These are phyloP conservation scores for Bergia puertoricense DNA, from an alignment of 92 coral and sea anemone species.

Conservation along the genomic window DNA sequence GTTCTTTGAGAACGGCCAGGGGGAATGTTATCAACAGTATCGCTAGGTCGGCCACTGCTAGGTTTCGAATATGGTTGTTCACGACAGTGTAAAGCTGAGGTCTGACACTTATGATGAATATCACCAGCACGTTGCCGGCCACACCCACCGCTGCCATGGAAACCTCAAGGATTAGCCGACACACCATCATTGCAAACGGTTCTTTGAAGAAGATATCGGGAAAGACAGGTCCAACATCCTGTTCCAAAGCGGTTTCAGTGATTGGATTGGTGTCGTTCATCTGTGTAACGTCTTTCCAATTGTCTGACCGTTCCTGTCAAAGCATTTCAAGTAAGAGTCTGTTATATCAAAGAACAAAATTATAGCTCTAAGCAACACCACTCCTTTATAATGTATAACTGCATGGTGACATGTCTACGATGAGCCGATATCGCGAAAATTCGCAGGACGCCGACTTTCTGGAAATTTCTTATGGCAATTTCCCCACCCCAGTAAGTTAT, in stretches of 20 bases:
- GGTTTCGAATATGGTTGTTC: constrained; percentile 67
- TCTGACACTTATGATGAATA: constrained; percentile 55
- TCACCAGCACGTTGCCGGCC: constrained; percentile 71
- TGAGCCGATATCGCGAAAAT: no score
- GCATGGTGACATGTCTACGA: no score
- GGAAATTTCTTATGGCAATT: no score
- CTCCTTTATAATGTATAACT: not conserved
- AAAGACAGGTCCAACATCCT: not conserved
- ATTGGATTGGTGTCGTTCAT: not conserved
- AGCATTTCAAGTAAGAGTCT: not conserved
- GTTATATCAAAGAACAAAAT: not conserved
- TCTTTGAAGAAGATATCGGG: constrained; percentile 46
- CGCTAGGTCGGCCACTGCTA: constrained; percentile 90
- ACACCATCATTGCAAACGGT: constrained; percentile 50
- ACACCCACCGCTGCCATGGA: constrained; percentile 74
- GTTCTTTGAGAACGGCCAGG: constrained; percentile 75
- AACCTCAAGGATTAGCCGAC: constrained; percentile 64
- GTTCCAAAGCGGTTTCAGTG: not conserved
- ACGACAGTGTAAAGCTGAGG: constrained; percentile 61
- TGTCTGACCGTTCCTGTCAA: not conserved
- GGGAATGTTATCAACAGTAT: constrained; percentile 64
- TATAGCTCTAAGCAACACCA: no score
- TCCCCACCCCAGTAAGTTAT: no score
- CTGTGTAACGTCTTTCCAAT: not conserved
- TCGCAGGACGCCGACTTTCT: no score